phyloP scores from a whole-genome alignment of 2,797 vertebrate species.

The Adrianichthys oophorus region DNA sequence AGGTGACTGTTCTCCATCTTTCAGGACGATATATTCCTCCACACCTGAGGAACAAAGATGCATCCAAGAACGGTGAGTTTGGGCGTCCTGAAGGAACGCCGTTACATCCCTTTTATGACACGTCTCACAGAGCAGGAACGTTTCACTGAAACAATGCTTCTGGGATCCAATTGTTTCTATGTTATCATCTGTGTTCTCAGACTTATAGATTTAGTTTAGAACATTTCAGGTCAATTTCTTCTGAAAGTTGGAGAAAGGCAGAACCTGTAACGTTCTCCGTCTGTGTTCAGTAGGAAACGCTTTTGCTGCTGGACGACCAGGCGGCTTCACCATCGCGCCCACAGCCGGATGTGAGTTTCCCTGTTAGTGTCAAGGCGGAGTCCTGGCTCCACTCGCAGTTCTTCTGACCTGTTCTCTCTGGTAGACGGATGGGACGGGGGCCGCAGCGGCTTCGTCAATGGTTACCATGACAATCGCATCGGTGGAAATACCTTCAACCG shows the following conservation, averaged over 20 bases:
- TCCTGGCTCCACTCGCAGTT: too few species aligned
- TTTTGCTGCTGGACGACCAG: slow-evolving; percentile 63
- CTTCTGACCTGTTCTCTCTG: neutral
- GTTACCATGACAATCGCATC: slow-evolving; percentile 80
- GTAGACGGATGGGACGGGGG: slow-evolving; percentile 78
- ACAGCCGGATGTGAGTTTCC: slow-evolving; percentile 72
- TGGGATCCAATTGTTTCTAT: too few species aligned
- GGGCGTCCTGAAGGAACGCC: neutral
- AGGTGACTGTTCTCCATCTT: neutral
- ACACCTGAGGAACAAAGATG: slow-evolving; percentile 93
- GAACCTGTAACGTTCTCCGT: neutral
- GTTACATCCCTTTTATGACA: neutral
- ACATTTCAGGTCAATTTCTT: too few species aligned
- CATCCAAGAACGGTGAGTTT: slow-evolving; percentile 72
- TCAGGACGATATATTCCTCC: slow-evolving; percentile 94
- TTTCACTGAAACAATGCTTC: too few species aligned
- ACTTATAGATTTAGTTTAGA: too few species aligned
- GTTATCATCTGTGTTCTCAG: too few species aligned
- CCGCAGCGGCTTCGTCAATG: slow-evolving; percentile 81
- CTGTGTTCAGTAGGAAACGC: slow-evolving; percentile 58
- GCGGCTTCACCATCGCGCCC: slow-evolving; percentile 59
- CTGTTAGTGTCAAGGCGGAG: neutral
- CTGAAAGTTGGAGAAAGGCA: too few species aligned
- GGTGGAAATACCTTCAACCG: slow-evolving; percentile 73
- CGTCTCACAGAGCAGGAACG: too few species aligned